Percentiles rank a stretch among this genome's conserved stretches.
These are phyloP conservation scores for Magallana nippona DNA, from an alignment of 2,888 invertebrate genomes.

Conservation along the genomic window DNA sequence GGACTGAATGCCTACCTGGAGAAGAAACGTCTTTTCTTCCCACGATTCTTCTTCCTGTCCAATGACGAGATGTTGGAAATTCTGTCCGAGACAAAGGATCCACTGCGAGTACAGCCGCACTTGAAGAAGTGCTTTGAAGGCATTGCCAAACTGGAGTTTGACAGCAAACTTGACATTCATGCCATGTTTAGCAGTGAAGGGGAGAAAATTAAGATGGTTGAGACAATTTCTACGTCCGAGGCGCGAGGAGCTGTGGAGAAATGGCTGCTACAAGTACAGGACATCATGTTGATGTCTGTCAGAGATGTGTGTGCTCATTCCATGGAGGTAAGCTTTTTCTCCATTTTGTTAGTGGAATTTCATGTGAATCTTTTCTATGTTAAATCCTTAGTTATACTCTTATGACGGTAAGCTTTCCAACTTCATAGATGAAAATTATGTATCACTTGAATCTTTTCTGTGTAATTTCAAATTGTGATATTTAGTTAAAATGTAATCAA, in stretches of 20 bases:
- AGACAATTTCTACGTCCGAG: constrained; percentile 89
- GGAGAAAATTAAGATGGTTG: constrained; percentile 87
- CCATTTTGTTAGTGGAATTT: not conserved
- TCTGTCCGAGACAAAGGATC: constrained; percentile 80
- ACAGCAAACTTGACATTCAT: constrained; percentile 91
- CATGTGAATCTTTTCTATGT: not conserved
- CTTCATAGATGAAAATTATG: too few relatives aligned
- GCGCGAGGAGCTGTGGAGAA: constrained; percentile 90
- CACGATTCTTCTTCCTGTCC: constrained; percentile 80
- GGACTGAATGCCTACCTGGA: constrained; percentile 80
- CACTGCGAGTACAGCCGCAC: constrained; percentile 80
- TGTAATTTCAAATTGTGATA: too few relatives aligned
- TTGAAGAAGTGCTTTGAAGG: constrained; percentile 83
- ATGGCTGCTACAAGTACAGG: constrained; percentile 91
- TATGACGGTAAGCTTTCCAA: too few relatives aligned
- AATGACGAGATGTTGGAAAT: constrained; percentile 81
- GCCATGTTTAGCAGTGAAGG: constrained; percentile 91
- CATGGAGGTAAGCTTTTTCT: constrained; percentile 70
- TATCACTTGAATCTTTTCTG: too few relatives aligned
- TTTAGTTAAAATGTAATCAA: not conserved
- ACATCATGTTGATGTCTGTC: constrained; percentile 88
- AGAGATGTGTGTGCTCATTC: constrained; percentile 85
- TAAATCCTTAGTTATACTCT: not conserved
- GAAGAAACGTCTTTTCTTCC: constrained; percentile 80
- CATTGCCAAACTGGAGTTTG: constrained; percentile 91